Evolutionary conservation across 2,888 invertebrate species (phyloP).

Genomic region (Leucophenga montana): DNA sequence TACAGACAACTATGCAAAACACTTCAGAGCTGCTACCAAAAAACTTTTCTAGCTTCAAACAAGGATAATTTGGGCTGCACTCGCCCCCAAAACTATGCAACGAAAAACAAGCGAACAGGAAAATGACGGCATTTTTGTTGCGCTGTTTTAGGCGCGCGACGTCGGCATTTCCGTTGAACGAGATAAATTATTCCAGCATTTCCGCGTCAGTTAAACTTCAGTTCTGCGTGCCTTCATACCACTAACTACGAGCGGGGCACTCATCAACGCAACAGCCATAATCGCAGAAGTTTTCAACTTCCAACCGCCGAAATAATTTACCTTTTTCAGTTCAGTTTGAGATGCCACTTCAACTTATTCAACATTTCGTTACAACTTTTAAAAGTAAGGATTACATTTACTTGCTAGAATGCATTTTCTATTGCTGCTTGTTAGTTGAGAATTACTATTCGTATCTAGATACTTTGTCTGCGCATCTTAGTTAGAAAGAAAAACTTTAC

Average conservation of each 20-base stretch:
- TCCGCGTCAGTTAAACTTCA: slow-evolving; percentile 52
- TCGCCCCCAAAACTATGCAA: slow-evolving; percentile 52
- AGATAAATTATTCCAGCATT: slow-evolving; percentile 60
- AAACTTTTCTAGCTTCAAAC: slow-evolving; percentile 4
- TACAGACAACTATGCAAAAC: too few species aligned
- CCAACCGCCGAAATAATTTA: slow-evolving; percentile 1
- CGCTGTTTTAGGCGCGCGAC: slow-evolving; percentile 43
- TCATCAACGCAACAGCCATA: slow-evolving; percentile 42
- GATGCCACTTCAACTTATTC: slow-evolving; percentile 14
- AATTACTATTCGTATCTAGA: background rate
- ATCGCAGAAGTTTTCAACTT: slow-evolving; percentile 61
- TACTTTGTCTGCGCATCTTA: background rate
- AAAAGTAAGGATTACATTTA: slow-evolving; percentile 1
- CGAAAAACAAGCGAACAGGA: slow-evolving; percentile 10
- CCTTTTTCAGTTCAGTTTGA: slow-evolving; percentile 23
- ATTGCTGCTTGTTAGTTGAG: slow-evolving; percentile 14
- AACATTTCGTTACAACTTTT: too few species aligned
- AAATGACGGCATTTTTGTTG: slow-evolving; percentile 2
- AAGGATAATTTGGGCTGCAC: background rate
- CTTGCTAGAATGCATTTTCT: background rate
- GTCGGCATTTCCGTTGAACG: slow-evolving; percentile 58
- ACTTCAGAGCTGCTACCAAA: background rate
- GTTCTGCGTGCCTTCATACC: slow-evolving; percentile 46
- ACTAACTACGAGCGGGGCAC: background rate
- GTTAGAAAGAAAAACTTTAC: slow-evolving; percentile 1